phyloP scores from a whole-genome alignment of 1,140 invertebrate genomes.

The Charaxes varanes region DNA sequence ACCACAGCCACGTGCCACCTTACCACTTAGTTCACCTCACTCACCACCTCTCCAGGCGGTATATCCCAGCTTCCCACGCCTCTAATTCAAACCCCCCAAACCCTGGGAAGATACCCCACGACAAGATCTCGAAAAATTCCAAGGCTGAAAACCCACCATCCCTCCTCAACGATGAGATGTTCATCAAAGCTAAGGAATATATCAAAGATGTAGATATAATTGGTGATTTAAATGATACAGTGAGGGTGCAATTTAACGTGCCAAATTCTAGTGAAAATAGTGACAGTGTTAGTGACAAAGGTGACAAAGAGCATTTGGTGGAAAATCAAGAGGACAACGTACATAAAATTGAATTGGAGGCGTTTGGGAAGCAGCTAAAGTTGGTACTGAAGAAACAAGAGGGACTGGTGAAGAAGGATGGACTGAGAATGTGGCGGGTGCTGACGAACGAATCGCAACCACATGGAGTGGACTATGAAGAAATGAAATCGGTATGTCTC shows the following conservation, averaged over 20 bases:
- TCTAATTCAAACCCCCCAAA: constrained; percentile 34
- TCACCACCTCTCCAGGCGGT: constrained; percentile 69
- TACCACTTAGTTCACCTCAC: constrained; percentile 75
- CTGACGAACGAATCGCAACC: constrained; percentile 79
- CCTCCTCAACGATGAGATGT: constrained; percentile 59
- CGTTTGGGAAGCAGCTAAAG: constrained; percentile 83
- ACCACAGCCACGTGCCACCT: constrained; percentile 79
- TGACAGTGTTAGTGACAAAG: constrained; percentile 46
- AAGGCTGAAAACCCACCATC: constrained; percentile 45
- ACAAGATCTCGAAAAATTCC: constrained; percentile 46
- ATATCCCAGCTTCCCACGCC: constrained; percentile 45
- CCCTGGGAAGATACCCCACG: constrained; percentile 51
- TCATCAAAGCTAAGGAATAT: constrained; percentile 48
- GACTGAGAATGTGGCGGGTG: constrained; percentile 85
- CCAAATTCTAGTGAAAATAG: constrained; percentile 62
- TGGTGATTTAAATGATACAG: constrained; percentile 59
- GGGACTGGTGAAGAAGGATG: constrained; percentile 80
- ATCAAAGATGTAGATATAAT: constrained; percentile 62
- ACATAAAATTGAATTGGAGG: constrained; percentile 83
- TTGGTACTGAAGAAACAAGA: constrained; percentile 83
- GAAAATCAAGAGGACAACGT: constrained; percentile 68
- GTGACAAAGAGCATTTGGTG: constrained; percentile 67
- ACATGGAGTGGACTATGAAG: constrained; percentile 84
- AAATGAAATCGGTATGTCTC: constrained; percentile 81
- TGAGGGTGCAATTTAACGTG: constrained; percentile 47